Base-by-base conservation (phyloP, 2,797 vertebrate species). In the Sciurus vulgaris region DNA sequence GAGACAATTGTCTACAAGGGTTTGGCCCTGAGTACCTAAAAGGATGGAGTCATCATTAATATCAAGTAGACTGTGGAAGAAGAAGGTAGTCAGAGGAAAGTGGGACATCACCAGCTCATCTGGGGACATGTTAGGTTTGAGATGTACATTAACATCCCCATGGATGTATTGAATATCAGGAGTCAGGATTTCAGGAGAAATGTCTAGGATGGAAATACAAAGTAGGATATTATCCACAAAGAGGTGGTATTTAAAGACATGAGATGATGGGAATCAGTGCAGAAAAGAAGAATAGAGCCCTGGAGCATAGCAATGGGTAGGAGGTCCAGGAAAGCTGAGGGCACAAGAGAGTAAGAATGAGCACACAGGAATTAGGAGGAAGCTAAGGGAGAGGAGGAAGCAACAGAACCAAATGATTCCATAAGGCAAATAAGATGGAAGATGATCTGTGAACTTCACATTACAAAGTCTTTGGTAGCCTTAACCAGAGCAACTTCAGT, bases 151-250 rank as follows among this genome's bases (percentile, higher is more conserved):
- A 77, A 79, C 5, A 47, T 54, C 51, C 51, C 18, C 30, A 3
- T 22, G 30, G 5, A 74, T 24, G 17, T 49, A 54, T 1, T 72
- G 38, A 96, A 15, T 67, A 73, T 30, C 24, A 22, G 10, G 35
- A 87, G 24, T 41, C 61, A 94, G 77, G 47, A 67, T 56, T 74
- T 90, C 15, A 72, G 41, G 28, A 2, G 3, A 51, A 69, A 84
- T 15, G 10, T 51, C 54, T 41, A 35, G 13, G 5, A 22, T 73
- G 18, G 38, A 92, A 96, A 93, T 61, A 54, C 28, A 79, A 90
- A 77, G 44, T 87, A 88, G 72, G 33, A 69, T 79, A 65, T 65
- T 35, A 77, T 18, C 26, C 72, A 30, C 7, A 54, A 38, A 65
- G 20, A 81, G 35, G 14, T 41, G 35, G 8, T 13, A 56, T 44